These are phyloP conservation scores for Ephialtes manifestator DNA, from an alignment of 2,888 invertebrate genomes.

Conservation along the genomic window DNA sequence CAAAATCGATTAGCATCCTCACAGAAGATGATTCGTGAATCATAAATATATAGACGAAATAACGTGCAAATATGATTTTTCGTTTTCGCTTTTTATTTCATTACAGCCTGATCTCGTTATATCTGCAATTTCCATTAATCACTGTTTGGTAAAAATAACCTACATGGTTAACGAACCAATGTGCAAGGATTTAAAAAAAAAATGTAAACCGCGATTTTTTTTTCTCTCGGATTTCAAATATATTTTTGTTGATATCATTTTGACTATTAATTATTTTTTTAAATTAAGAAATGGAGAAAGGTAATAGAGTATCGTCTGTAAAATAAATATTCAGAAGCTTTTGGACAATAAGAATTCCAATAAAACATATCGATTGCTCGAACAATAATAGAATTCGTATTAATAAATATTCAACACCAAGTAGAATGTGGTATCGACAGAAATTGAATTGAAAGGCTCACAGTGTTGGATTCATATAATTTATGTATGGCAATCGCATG, in stretches of 20 bases:
- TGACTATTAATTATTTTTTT: no score
- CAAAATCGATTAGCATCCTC: background rate
- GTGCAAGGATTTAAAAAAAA: no score
- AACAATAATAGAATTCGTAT: background rate
- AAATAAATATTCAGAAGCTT: background rate
- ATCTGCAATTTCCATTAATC: background rate
- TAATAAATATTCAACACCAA: background rate
- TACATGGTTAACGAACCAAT: background rate
- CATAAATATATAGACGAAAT: background rate
- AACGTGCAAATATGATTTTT: background rate
- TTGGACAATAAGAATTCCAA: background rate
- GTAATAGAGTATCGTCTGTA: background rate
- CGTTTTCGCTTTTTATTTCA: background rate
- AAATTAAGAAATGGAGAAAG: no score
- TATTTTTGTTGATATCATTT: no score
- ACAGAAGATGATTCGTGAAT: background rate
- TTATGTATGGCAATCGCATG: background rate
- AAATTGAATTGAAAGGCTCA: background rate
- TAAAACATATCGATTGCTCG: background rate
- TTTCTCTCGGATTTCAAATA: background rate
- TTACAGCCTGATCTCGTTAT: background rate
- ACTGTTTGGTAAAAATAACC: background rate
- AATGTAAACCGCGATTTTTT: background rate
- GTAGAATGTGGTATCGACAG: background rate
- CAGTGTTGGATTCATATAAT: slow-evolving; percentile 6